Evolutionary conservation across 2,888 invertebrate genomes (phyloP).

Genomic region (Resseliella maxima): DNA sequence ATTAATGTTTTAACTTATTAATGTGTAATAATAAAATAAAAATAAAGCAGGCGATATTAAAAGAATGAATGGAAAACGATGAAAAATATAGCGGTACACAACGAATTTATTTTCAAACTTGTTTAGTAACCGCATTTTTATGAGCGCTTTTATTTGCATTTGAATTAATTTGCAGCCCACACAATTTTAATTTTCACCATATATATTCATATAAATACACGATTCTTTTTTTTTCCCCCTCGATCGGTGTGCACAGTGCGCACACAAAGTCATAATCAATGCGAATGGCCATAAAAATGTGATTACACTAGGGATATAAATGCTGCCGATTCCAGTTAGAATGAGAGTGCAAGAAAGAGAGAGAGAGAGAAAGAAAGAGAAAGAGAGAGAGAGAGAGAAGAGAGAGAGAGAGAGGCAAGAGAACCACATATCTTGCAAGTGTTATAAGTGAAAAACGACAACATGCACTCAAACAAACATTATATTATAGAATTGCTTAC

Average conservation of each 20-base stretch:
- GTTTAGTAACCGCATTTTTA: slow-evolving; percentile 44
- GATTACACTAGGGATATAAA: slow-evolving; percentile 21
- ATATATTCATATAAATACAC: not conserved
- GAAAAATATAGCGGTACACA: slow-evolving; percentile 5
- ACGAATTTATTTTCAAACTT: not conserved
- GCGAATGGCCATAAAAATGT: slow-evolving; percentile 10
- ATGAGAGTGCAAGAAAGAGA: not conserved
- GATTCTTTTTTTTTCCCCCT: not conserved
- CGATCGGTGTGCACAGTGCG: no score
- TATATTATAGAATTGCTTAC: not conserved
- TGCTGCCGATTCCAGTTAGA: not conserved
- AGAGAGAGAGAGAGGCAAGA: no score
- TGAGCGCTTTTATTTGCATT: slow-evolving; percentile 53
- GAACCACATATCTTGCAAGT: not conserved
- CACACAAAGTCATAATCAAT: not conserved
- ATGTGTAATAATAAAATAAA: not conserved
- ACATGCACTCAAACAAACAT: not conserved
- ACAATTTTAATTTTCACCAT: not conserved
- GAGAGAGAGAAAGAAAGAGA: not conserved
- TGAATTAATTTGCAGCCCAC: slow-evolving; percentile 43
- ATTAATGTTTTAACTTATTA: not conserved
- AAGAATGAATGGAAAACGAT: not conserved
- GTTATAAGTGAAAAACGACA: not conserved
- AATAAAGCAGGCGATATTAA: not conserved
- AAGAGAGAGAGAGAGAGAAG: not conserved